These are phyloP conservation scores for Eupithecia subumbrata DNA, from an alignment of 2,888 invertebrate species.

Conservation along the genomic window DNA sequence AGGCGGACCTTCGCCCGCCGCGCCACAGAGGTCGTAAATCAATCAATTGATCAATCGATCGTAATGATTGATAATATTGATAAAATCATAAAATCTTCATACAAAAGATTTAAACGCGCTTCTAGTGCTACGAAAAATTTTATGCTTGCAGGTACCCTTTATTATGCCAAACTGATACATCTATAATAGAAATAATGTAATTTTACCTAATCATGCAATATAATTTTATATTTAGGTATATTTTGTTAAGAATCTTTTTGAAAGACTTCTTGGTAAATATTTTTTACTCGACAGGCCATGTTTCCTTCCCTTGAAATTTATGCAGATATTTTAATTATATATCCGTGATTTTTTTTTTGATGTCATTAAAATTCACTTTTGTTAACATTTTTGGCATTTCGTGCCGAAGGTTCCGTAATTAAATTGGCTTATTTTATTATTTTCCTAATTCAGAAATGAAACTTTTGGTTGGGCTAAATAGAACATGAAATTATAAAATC, in stretches of 20 bases:
- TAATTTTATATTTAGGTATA: no score
- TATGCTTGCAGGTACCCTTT: background rate
- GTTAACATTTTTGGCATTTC: background rate
- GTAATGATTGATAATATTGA: background rate
- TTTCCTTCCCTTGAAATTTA: background rate
- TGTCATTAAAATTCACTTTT: background rate
- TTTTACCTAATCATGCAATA: background rate
- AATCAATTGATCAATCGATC: no score
- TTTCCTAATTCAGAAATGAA: background rate
- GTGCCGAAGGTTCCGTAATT: background rate
- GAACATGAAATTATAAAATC: background rate
- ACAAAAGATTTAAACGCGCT: background rate
- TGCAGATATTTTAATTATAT: conserved; percentile 8
- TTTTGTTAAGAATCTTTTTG: background rate
- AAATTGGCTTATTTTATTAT: background rate
- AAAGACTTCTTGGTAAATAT: background rate
- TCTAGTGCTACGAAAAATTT: background rate
- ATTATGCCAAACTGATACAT: no score
- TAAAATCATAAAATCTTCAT: background rate
- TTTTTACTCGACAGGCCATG: background rate
- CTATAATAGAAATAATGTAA: background rate
- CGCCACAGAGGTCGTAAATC: no score
- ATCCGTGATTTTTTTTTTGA: background rate
- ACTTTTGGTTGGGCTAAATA: background rate
- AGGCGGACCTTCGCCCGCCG: no score